These are phyloP conservation scores for Dicyrtoma fusca DNA, from an alignment of 2,888 invertebrate species.

Conservation along the genomic window DNA sequence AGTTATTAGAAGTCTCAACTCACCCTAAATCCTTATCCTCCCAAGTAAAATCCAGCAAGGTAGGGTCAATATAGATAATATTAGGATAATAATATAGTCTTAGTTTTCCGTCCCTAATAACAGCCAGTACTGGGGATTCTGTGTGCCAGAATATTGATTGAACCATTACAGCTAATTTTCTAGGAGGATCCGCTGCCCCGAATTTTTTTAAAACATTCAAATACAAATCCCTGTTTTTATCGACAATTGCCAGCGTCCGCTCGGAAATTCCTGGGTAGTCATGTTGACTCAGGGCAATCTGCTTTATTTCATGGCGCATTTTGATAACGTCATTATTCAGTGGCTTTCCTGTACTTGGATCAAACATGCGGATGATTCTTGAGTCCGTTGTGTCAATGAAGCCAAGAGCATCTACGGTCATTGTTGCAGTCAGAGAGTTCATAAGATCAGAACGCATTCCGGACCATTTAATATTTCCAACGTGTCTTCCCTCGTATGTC, in stretches of 20 bases:
- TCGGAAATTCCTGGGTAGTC: conserved; percentile 79
- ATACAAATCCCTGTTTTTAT: conserved; percentile 85
- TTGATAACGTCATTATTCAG: conserved; percentile 72
- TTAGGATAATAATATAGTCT: conserved; percentile 82
- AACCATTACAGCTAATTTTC: conserved; percentile 69
- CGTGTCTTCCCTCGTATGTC: conserved; percentile 87
- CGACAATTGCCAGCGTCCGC: conserved; percentile 83
- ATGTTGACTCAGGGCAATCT: conserved; percentile 82
- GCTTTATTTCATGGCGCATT: conserved; percentile 74
- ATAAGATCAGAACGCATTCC: conserved; percentile 82
- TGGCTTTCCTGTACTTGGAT: conserved; percentile 75
- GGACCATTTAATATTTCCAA: conserved; percentile 82
- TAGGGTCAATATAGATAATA: conserved; percentile 72
- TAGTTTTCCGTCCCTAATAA: conserved; percentile 76
- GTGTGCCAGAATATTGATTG: conserved; percentile 73
- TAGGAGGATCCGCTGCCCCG: conserved; percentile 65
- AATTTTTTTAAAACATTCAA: conserved; percentile 69
- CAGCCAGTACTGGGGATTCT: conserved; percentile 76
- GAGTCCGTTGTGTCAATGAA: conserved; percentile 80
- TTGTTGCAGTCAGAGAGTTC: conserved; percentile 73
- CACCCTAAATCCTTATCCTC: conserved; percentile 61
- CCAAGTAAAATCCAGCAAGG: conserved; percentile 68
- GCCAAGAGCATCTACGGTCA: conserved; percentile 85
- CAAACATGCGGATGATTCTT: conserved; percentile 74
- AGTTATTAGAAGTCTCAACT: too few species aligned